A percentile compares a stretch with the other conserved stretches of the same genome.
phyloP scores from a whole-genome alignment of 2,888 invertebrate species.

The Hydrotaea diabolus region DNA sequence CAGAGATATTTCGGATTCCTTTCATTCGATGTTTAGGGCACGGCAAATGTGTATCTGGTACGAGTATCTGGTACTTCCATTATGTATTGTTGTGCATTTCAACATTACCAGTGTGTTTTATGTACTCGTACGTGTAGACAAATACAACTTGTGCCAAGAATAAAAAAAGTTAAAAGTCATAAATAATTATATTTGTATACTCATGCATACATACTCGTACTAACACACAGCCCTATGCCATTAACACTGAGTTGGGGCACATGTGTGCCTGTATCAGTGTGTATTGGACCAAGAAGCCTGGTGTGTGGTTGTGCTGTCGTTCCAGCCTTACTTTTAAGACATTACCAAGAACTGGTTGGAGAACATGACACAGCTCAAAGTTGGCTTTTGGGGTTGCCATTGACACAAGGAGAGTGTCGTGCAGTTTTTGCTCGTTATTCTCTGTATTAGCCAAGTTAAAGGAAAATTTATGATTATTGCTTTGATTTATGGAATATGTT shows the following conservation, averaged over 20 bases:
- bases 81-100: neutral
- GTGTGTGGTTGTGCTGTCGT: neutral
- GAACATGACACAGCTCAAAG: neutral
- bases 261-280: too few species aligned
- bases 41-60: too few species aligned
- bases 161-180: conserved; percentile 28
- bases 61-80: neutral
- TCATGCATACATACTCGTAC: too few species aligned
- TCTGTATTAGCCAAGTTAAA: conserved; percentile 9
- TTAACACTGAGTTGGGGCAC: too few species aligned
- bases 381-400: neutral
- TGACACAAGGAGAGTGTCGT: conserved; percentile 33
- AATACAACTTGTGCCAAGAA: conserved; percentile 37
- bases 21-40: too few species aligned
- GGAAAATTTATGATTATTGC: conserved; percentile 38
- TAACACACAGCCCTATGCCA: too few species aligned
- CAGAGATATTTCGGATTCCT: too few species aligned
- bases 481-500: conserved; percentile 43
- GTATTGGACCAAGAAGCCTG: too few species aligned
- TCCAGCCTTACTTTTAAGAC: neutral
- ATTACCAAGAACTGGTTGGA: neutral
- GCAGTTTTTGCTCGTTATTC: neutral
- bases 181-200: conserved; percentile 14
- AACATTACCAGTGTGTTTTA: neutral
- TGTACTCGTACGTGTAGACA: neutral